These are phyloP conservation scores for Philopotamus ludificatus DNA, from an alignment of 1,140 invertebrate species.

Conservation along the genomic window DNA sequence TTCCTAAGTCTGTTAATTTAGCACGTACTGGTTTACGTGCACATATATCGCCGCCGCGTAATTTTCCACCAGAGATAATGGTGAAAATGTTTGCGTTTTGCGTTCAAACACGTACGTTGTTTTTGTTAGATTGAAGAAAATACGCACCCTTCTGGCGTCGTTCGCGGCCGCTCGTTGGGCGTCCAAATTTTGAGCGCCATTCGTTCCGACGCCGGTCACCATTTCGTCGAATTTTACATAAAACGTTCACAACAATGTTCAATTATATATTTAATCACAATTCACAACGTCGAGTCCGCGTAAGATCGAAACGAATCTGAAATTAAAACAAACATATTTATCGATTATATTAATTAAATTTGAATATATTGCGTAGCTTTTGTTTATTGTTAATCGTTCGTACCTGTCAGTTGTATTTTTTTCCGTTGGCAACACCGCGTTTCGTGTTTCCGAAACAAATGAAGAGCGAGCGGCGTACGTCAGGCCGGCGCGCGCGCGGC, in stretches of 20 bases:
- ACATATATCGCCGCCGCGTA: conserved; percentile 7
- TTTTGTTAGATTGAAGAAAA: no score
- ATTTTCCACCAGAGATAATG: conserved; percentile 20
- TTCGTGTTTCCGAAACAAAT: no score
- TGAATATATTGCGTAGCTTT: no score
- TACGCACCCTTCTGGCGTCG: conserved; percentile 37
- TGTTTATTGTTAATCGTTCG: no score
- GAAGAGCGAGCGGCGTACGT: not conserved
- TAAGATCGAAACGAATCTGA: no score
- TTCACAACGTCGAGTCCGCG: not conserved
- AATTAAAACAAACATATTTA: no score
- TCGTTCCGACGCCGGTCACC: conserved; percentile 38
- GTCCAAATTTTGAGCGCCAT: conserved; percentile 22
- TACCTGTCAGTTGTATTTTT: no score
- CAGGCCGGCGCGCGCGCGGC: conserved; percentile 4
- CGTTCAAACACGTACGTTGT: no score
- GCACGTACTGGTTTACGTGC: conserved; percentile 12
- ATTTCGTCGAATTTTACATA: conserved; percentile 25
- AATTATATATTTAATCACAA: not conserved
- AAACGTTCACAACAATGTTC: conserved; percentile 4
- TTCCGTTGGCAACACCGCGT: no score
- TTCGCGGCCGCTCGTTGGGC: conserved; percentile 34
- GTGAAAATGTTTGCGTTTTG: no score
- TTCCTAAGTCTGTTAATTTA: no score
- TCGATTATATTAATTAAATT: no score